Base-by-base conservation (phyloP, 2,797 vertebrate species). In the Labroides dimidiatus region DNA sequence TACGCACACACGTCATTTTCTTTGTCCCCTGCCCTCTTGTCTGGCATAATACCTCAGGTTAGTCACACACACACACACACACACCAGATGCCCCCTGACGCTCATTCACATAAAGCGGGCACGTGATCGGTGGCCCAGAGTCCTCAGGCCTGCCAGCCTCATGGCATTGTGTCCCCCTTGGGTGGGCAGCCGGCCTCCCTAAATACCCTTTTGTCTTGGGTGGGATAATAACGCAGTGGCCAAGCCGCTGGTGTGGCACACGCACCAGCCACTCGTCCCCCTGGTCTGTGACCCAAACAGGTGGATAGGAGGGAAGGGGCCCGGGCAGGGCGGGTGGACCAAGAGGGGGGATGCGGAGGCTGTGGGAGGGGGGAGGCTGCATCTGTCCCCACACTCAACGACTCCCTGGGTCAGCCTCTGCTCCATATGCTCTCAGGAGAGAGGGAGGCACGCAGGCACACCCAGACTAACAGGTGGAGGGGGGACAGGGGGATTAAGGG, bases 171-270 rank as follows among this genome's bases (percentile, higher is more conserved):
- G 83, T 86, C 77, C 84, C 85, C 85, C 80, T 70, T 59, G 75
- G 87, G 84, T 87, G 71, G 86, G 86, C 90, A 91, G 90, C 89
- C 89, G 87, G 87, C 88, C 89, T 90, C 86, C 87, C 82, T 93
- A 92, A 94, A 92, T 85, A 87, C 84, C 79, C 87, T 79, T 93
- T 94, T 94, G 92, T 93, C 88, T 92, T 75, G 84, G 87, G 85
- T 69, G 83, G 87, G 90, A 88, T 91, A 92, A 93, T 88, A 89
- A 90, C 86, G 80, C 78, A 69, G 75, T 83, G 90, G 83, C 87
- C 87, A 87, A 89, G 87, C 87, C 80, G 63, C 89, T 89, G 91
- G 89, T 90, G 86, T 92, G 91, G 91, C 93, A 93, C 91, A 77
- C 78, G 89, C 91, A 84, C 50, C 81, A 80, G 70, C 84, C 80